phyloP scores from a whole-genome alignment of 2,888 invertebrate genomes.

The Allygus modestus region DNA sequence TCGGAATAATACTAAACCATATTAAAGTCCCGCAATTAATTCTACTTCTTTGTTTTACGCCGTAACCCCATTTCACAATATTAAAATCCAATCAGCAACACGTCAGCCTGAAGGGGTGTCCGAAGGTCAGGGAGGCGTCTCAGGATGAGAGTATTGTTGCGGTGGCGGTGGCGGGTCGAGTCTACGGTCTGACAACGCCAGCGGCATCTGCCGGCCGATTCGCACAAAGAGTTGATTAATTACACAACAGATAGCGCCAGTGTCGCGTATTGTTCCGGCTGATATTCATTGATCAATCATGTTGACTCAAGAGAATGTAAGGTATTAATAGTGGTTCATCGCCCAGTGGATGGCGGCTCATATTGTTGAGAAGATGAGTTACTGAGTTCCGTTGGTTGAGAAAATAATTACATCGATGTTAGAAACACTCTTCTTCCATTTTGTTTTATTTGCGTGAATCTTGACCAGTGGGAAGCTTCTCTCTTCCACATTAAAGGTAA shows the following conservation, averaged over 20 bases:
- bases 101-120: not conserved
- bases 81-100: not conserved
- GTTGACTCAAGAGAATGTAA: slow-evolving; percentile 30
- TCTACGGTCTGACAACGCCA: not conserved
- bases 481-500: too few species aligned
- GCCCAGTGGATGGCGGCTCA: not conserved
- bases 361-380: not conserved
- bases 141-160: not conserved
- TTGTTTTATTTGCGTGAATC: too few species aligned
- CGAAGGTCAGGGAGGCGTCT: not conserved
- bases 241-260: slow-evolving; percentile 42
- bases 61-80: not conserved
- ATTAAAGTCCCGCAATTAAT: not conserved
- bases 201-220: slow-evolving; percentile 15
- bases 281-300: slow-evolving; percentile 8
- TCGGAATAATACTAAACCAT: not conserved
- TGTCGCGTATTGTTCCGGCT: slow-evolving; percentile 22
- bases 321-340: not conserved
- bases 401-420: too few species aligned
- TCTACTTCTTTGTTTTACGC: not conserved
- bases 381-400: not conserved
- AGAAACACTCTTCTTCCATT: too few species aligned
- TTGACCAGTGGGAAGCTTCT: too few species aligned
- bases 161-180: not conserved
- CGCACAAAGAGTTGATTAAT: slow-evolving; percentile 56